A percentile compares a stretch with the other conserved stretches of the same genome.
phyloP scores from a whole-genome alignment of 2,888 invertebrate species.

The Bugulina stolonifera region DNA sequence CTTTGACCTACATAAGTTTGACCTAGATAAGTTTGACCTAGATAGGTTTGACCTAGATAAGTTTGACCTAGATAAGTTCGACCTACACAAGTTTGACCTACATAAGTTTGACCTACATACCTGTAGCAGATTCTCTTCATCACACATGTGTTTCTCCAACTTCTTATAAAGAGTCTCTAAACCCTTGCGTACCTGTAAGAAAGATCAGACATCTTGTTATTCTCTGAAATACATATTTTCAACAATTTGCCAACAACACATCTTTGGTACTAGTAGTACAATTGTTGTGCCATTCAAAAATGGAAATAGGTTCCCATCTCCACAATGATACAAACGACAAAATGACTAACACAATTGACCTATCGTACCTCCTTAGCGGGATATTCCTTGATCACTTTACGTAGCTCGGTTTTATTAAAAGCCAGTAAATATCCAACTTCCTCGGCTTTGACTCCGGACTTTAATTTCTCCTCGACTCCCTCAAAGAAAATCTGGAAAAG shows the following conservation, averaged over 20 bases:
- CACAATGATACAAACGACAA: neutral
- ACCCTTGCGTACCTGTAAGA: slow-evolving; percentile 70
- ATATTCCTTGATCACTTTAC: slow-evolving; percentile 89
- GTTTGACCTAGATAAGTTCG: too few relatives aligned
- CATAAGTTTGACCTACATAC: too few relatives aligned
- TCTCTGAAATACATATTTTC: too few relatives aligned
- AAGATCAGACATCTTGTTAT: too few relatives aligned
- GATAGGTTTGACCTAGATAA: too few relatives aligned
- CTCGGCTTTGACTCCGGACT: slow-evolving; percentile 87
- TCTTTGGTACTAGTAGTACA: neutral
- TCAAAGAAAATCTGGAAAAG: slow-evolving; percentile 86
- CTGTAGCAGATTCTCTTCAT: slow-evolving; percentile 73
- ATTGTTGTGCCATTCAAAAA: too few relatives aligned
- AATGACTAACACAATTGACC: neutral
- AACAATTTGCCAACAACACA: too few relatives aligned
- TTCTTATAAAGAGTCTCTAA: slow-evolving; percentile 87
- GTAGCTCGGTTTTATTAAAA: slow-evolving; percentile 90
- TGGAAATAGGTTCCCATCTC: neutral
- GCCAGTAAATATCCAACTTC: slow-evolving; percentile 97
- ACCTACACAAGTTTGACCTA: too few relatives aligned
- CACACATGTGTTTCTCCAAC: slow-evolving; percentile 93
- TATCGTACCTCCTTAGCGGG: slow-evolving; percentile 68
- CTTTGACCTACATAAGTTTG: too few relatives aligned
- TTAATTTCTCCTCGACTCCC: slow-evolving; percentile 86
- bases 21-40: too few relatives aligned